Percentiles rank a stretch among this genome's conserved stretches.
phyloP scores from a whole-genome alignment of 1,140 invertebrate genomes.

The Arion vulgaris region DNA sequence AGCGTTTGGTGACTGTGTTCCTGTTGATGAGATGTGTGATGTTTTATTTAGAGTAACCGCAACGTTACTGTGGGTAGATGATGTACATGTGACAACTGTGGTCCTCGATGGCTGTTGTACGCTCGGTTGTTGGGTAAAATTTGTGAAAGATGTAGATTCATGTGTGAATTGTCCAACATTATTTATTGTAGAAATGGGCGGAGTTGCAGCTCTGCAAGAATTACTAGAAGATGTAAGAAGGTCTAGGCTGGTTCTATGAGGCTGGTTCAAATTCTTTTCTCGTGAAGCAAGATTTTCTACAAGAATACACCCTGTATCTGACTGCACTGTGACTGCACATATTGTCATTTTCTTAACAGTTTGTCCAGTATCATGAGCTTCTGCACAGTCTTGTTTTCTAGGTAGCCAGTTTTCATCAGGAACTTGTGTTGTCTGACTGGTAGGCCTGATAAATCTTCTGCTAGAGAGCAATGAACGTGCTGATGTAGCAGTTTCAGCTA shows the following conservation, averaged over 20 bases:
- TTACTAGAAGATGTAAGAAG: not conserved
- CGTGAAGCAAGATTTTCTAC: not conserved
- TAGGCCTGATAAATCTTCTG: not conserved
- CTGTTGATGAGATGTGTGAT: not conserved
- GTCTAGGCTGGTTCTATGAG: not conserved
- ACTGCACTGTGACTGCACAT: not conserved
- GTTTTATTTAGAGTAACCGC: not conserved
- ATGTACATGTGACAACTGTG: too few species aligned
- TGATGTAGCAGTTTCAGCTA: not conserved
- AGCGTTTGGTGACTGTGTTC: not conserved
- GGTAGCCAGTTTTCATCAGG: not conserved
- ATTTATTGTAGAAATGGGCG: not conserved
- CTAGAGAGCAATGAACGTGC: not conserved
- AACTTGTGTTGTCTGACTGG: not conserved
- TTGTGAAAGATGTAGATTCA: not conserved
- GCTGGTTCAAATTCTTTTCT: not conserved
- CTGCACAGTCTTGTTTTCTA: not conserved
- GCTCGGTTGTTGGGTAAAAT: not conserved
- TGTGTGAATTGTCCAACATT: not conserved
- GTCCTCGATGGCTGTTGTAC: not conserved
- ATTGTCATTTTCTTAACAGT: not conserved
- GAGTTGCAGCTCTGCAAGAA: not conserved
- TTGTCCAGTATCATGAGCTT: not conserved
- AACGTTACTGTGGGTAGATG: not conserved
- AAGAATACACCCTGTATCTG: conserved; percentile 11